Evolutionary conservation across 2,797 vertebrate genomes (phyloP), one percentile per base, ranked within the genome.

Genomic region (Pseudotriccus pelzelni): DNA sequence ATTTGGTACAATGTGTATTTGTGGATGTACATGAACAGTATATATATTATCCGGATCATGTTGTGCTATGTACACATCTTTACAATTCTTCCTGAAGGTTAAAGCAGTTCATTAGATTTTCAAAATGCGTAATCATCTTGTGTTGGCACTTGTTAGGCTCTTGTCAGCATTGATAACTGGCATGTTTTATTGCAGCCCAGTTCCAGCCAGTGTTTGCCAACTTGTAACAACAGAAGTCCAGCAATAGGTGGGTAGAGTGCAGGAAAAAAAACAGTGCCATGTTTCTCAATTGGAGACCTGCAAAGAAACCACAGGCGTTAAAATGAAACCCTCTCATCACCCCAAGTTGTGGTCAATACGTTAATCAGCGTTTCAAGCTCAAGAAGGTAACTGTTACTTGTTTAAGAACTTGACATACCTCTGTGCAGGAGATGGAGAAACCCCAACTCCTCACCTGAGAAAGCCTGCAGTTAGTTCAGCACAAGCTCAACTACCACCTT

Each of bases 81-180:
- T 99, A 99, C 99, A 99, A 99, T 99, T 99, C 98, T 99, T 99
- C 99, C 99, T 99, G 99, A 99, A 99, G 98, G 98, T 99, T 99
- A 99, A 99, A 99, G 99, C 99, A 99, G 99, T 99, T 99, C 99
- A 98, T 98, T 98, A 98, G 98, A 99, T 98, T 99, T 99, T 98
- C 98, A 99, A 99, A 99, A 99, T 98, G 98, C 95, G 97, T 97
- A 98, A 98, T 98, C 98, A 97, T 98, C 97, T 98, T 97, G 97
- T 98, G 98, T 99, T 99, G 99, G 99, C 99, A 99, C 99, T 99
- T 99, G 98, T 98, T 98, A 98, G 98, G 99, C 98, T 98, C 97
- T 98, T 98, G 98, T 99, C 99, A 99, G 98, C 98, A 98, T 98
- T 98, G 98, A 98, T 98, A 97, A 98, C 98, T 98, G 98, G 98